Evolutionary conservation across 2,888 invertebrate genomes (phyloP), one percentile per base, ranked within the genome.

Genomic region (Eubasilissa splendida): DNA sequence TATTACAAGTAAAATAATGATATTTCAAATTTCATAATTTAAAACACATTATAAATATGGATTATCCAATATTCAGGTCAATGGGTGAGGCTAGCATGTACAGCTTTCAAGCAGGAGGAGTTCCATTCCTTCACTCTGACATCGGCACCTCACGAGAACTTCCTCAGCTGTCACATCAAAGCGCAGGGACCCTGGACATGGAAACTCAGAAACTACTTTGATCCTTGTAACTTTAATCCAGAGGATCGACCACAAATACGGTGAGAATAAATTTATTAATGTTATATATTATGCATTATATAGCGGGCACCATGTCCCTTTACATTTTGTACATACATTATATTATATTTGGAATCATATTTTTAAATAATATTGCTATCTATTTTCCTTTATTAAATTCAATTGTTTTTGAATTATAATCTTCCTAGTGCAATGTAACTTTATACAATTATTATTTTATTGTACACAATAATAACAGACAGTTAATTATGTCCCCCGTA

Each of bases 61-160:
- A 42, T 5, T 65, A 12, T 56, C n/a, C 60, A 33, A 76, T 58
- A 75, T 83, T 63, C 56, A 91, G 97, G 97, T n/a, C 97, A 97
- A 88, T 97, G 97, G 97, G 96, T 98, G 9, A 93, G 98, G 0
- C 88, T 98, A 9, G 95, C 97, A 0, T 98, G 98, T 86, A 97
- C 97, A 0, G 95, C 96, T 0, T 96, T 98, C 86, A 93, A 94
- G 82, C 94, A 95, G 10, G 94, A 95, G 85, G 98, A 98, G 88
- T 97, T 96, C 88, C 98, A 99, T 88, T 97, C 98, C 12, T 97
- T 99, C 87, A 98, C 98, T 0, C 88, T 99, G 75, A 98, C 98
- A 0, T 98, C 98, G 11, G 97, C 98, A 0, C 98, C 98, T 0
- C 98, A 99, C 86, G 97, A 98, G 88, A 97, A 97, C 88, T 97